phyloP scores from a whole-genome alignment of 2,888 invertebrate species.

The Tinea semifulvella region DNA sequence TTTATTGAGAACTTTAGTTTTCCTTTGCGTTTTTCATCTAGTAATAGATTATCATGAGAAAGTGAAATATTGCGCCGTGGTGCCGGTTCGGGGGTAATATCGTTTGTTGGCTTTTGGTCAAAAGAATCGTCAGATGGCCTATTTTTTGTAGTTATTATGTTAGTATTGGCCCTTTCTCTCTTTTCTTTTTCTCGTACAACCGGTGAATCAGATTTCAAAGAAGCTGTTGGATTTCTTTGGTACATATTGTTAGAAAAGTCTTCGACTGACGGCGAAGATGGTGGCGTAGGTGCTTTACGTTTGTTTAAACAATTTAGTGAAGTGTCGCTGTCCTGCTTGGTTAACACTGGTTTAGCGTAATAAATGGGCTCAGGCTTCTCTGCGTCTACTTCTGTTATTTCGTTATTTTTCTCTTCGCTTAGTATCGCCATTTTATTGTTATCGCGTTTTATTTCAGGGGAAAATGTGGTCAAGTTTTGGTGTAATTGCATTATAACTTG shows the following conservation, averaged over 20 bases:
- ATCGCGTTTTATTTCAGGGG: constrained; percentile 23
- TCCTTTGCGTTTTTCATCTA: constrained; percentile 73
- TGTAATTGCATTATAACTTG: constrained; percentile 64
- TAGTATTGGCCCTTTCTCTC: constrained; percentile 68
- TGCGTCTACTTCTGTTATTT: constrained; percentile 42
- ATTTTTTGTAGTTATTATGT: constrained; percentile 33
- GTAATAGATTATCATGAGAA: constrained; percentile 76
- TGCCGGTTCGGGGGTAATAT: constrained; percentile 69
- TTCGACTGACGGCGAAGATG: constrained; percentile 57
- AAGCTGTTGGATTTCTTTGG: constrained; percentile 65
- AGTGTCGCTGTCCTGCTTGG: constrained; percentile 66
- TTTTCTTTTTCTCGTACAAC: constrained; percentile 80
- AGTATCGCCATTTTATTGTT: constrained; percentile 35
- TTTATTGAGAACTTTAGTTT: constrained; percentile 81
- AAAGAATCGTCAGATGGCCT: constrained; percentile 37
- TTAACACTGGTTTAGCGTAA: constrained; percentile 56
- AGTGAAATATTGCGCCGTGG: constrained; percentile 76
- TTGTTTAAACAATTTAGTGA: constrained; percentile 69
- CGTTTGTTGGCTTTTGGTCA: constrained; percentile 35
- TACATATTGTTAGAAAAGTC: constrained; percentile 62
- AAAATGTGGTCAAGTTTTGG: constrained; percentile 38
- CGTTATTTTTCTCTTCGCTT: constrained; percentile 47
- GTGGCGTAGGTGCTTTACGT: constrained; percentile 82
- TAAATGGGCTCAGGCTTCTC: constrained; percentile 50
- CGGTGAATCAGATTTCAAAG: constrained; percentile 71